These are phyloP conservation scores for Engraulis encrasicolus DNA, from an alignment of 2,113 vertebrate genomes.

Conservation along the genomic window DNA sequence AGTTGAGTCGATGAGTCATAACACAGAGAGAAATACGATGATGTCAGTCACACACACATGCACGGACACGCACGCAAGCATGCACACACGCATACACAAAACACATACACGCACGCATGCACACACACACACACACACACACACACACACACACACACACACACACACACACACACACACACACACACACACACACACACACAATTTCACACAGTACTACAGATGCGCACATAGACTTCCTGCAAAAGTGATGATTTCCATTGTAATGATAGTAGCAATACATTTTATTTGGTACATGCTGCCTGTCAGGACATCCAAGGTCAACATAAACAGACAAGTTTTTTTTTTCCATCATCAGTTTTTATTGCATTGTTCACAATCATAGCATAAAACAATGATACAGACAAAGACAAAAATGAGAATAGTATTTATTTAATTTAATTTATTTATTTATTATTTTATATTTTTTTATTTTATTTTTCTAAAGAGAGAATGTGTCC, in stretches of 20 bases:
- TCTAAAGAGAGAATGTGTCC: no score
- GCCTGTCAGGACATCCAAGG: no score
- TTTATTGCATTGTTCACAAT: no score
- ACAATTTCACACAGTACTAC: neutral
- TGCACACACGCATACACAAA: neutral
- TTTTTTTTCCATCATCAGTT: no score
- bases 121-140: constrained; percentile 21
- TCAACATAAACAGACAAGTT: no score
- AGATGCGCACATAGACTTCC: neutral
- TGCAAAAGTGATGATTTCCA: neutral
- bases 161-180: neutral
- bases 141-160: neutral
- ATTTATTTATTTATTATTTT: no score
- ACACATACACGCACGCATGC: neutral
- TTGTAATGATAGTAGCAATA: no score
- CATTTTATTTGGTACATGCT: no score
- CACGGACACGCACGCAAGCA: constrained; percentile 19
- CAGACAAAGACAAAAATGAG: no score
- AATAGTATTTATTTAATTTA: no score
- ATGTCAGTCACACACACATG: neutral
- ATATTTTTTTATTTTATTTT: no score
- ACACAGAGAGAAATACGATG: neutral
- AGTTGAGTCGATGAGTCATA: neutral
- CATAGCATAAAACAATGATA: no score
- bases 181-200: neutral